Evolutionary conservation across 2,797 vertebrate genomes (phyloP).

Genomic region (Sparidentex hasta): DNA sequence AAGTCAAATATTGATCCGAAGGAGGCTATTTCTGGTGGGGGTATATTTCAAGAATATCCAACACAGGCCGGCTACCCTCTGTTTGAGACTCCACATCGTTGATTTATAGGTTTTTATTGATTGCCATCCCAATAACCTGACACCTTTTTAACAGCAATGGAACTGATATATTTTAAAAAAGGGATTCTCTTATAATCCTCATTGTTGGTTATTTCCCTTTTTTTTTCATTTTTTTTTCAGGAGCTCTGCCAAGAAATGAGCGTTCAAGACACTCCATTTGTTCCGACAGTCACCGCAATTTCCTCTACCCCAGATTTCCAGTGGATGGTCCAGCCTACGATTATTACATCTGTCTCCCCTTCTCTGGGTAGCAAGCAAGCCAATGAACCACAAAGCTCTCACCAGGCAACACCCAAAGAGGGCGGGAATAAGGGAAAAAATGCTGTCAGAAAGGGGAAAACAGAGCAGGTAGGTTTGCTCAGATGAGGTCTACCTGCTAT

Average conservation of each 20-base stretch:
- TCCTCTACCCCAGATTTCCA: constrained; percentile 94
- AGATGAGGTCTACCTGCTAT: constrained; percentile 57
- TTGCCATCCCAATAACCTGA: constrained; percentile 1
- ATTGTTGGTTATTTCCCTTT: constrained; percentile 20
- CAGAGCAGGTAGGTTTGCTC: constrained; percentile 90
- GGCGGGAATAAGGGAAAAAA: constrained; percentile 88
- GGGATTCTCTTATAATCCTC: not conserved
- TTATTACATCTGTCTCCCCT: constrained; percentile 91
- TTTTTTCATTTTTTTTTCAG: constrained; percentile 82
- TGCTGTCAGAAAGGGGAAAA: constrained; percentile 90
- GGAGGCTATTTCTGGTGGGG: constrained; percentile 84
- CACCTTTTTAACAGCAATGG: not conserved
- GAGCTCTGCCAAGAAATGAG: constrained; percentile 88
- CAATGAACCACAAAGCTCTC: constrained; percentile 85
- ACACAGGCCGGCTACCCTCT: constrained; percentile 31
- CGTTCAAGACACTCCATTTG: constrained; percentile 87
- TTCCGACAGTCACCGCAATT: constrained; percentile 95
- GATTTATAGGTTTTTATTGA: constrained; percentile 12
- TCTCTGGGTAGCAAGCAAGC: constrained; percentile 90
- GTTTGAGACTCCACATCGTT: constrained; percentile 15
- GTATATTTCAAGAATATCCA: constrained; percentile 77
- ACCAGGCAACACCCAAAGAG: constrained; percentile 85
- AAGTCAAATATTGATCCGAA: constrained; percentile 91
- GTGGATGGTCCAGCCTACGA: constrained; percentile 96
- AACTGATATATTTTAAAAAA: not conserved